phyloP scores from a whole-genome alignment of 2,113 vertebrate genomes.

The Dicerorhinus sumatrensis region DNA sequence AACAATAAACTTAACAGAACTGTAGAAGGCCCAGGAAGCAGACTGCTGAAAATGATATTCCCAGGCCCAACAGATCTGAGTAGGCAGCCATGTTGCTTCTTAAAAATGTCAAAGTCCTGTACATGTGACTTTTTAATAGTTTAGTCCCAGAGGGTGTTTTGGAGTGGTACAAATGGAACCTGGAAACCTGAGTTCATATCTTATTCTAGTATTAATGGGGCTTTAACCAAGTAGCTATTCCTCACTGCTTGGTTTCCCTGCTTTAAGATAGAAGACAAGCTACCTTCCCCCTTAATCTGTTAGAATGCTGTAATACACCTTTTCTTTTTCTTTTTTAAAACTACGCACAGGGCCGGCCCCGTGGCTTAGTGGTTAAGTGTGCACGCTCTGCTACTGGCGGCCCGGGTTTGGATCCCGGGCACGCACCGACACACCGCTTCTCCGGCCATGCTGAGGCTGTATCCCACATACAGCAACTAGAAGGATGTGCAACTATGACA shows the following conservation, averaged over 20 bases:
- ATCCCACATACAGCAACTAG: too few species aligned
- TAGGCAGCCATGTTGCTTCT: background rate
- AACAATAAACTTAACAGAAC: slow-evolving; percentile 1
- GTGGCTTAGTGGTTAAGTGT: too few species aligned
- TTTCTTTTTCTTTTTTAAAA: background rate
- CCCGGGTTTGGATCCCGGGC: too few species aligned
- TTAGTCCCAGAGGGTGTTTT: background rate
- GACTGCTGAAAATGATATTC: background rate
- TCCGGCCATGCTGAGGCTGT: too few species aligned
- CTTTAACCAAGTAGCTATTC: background rate
- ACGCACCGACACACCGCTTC: too few species aligned
- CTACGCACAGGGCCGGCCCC: background rate
- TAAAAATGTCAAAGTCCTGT: slow-evolving; percentile 2
- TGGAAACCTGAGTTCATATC: background rate
- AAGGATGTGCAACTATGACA: too few species aligned
- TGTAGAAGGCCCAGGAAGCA: background rate
- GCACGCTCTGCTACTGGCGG: too few species aligned
- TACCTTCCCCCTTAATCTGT: background rate
- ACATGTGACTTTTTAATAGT: background rate
- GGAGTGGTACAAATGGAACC: background rate
- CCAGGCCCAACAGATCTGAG: background rate
- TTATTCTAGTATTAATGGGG: background rate
- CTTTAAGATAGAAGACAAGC: background rate
- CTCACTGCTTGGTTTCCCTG: background rate
- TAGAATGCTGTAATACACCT: background rate